Percentiles rank a stretch among this genome's conserved stretches.
Conservation (phyloP, 1,140 invertebrate species). For the Hestina assimilis region DNA sequence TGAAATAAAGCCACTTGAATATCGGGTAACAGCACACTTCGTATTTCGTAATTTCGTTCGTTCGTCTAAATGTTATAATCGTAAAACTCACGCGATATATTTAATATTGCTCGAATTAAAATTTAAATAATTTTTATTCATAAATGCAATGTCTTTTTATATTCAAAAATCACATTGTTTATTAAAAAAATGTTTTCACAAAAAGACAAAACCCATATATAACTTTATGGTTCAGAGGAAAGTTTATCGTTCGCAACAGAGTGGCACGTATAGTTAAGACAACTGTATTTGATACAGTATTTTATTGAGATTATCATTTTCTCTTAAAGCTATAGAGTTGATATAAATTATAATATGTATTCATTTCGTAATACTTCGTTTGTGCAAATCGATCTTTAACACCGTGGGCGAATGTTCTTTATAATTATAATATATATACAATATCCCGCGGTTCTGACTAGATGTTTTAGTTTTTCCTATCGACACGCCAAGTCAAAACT, state of each 20-base stretch:
- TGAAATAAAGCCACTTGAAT: slow-evolving; percentile 7
- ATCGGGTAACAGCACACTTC: not conserved
- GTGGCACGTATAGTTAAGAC: slow-evolving; percentile 59
- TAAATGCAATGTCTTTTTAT: slow-evolving; percentile 3
- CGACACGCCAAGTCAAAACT: slow-evolving; percentile 2
- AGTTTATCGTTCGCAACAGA: slow-evolving; percentile 29
- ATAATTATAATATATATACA: slow-evolving; percentile 18
- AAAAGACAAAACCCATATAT: slow-evolving; percentile 19
- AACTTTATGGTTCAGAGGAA: slow-evolving; percentile 20
- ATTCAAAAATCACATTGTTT: not conserved
- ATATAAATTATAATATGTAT: slow-evolving; percentile 70
- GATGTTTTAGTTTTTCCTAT: slow-evolving; percentile 5
- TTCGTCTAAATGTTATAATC: not conserved
- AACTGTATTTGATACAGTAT: slow-evolving; percentile 70
- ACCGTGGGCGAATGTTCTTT: slow-evolving; percentile 12
- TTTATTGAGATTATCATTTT: slow-evolving; percentile 45
- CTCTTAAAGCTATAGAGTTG: slow-evolving; percentile 70
- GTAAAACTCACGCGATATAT: not conserved
- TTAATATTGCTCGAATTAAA: too few species aligned
- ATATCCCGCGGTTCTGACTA: slow-evolving; percentile 17
- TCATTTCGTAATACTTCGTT: slow-evolving; percentile 65
- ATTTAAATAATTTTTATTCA: not conserved
- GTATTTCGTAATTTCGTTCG: slow-evolving; percentile 3
- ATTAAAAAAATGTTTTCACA: slow-evolving; percentile 3
- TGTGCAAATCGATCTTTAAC: slow-evolving; percentile 49